Conservation (phyloP, 2,113 vertebrate genomes). For the Dolichallabes microphthalmus region DNA sequence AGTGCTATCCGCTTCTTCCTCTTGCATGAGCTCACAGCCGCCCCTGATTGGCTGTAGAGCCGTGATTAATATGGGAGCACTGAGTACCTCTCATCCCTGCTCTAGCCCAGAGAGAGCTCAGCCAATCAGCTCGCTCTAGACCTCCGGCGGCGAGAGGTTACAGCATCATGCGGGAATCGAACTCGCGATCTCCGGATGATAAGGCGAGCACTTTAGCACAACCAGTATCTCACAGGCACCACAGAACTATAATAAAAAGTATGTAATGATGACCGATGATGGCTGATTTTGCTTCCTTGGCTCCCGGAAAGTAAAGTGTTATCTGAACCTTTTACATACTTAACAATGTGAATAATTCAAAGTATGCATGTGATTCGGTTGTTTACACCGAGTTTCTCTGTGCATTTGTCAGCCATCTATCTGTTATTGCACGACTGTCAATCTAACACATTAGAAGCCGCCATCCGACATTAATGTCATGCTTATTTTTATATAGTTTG, state of each 20-base stretch:
- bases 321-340: neutral
- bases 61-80: too few relatives aligned
- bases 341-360: neutral
- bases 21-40: too few relatives aligned
- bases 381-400: neutral
- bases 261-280: neutral
- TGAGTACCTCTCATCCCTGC: too few relatives aligned
- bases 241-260: neutral
- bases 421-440: neutral
- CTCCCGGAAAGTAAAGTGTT: neutral
- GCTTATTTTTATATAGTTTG: slow-evolving; percentile 15
- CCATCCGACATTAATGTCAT: neutral
- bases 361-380: neutral
- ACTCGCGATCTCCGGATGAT: too few relatives aligned
- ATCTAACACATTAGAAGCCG: neutral
- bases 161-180: too few relatives aligned
- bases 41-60: too few relatives aligned
- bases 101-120: too few relatives aligned
- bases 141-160: too few relatives aligned
- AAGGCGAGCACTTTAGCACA: too few relatives aligned
- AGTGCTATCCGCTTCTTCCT: too few relatives aligned
- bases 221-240: too few relatives aligned
- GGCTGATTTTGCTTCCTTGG: neutral
- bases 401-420: neutral
- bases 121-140: too few relatives aligned